Base-by-base conservation (phyloP, 2,113 vertebrate genomes). In the Anguilla japonica region DNA sequence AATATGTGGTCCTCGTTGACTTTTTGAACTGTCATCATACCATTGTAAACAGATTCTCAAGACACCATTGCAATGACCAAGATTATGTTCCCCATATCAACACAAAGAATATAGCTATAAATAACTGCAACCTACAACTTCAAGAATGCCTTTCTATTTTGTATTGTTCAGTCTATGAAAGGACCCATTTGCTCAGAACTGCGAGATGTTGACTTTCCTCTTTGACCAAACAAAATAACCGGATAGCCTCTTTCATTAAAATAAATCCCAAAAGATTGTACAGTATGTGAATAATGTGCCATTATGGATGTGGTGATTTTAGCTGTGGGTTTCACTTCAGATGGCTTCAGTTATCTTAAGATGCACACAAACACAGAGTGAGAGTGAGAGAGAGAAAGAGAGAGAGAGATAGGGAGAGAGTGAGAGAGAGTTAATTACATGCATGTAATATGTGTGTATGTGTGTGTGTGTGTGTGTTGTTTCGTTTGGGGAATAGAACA, bases 301-400 rank as follows among this genome's bases (percentile, higher is more conserved):
- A 26, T 34, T 34, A 29, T 34, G n/a, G 26, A 75, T n/a, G n/a
- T 34, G 2, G 26, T 67, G n/a, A n/a, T 75, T 75, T 75, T 75
- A 75, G n/a, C 26, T n/a, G 26, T 75, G 22, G n/a, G 34, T 75
- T 75, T 34, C 16, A 53, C 50, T 53, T 53, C 8, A 53, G 18
- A 67, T 4, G 71, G 26, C 71, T 75, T 29, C 13, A 75, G 71
- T 89, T 67, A 89, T 89, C 89, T 63, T 90, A 83, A 89, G 90
- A 90, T 91, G 87, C 89, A 60, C 8, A 20, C 22, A 13, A 20
- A 56, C 29, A 39, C 15, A 46, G 60, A 34, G 14, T 18, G 53
- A n/a, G 34, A 22, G 53, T 20, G 40, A 40, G 34, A 60, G 29
- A 60, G 34, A 60, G 34, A 56, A 26, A 34, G 82, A 29, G 26